Conservation (phyloP, 2,888 invertebrate species). For the Agrochola lychnidis region DNA sequence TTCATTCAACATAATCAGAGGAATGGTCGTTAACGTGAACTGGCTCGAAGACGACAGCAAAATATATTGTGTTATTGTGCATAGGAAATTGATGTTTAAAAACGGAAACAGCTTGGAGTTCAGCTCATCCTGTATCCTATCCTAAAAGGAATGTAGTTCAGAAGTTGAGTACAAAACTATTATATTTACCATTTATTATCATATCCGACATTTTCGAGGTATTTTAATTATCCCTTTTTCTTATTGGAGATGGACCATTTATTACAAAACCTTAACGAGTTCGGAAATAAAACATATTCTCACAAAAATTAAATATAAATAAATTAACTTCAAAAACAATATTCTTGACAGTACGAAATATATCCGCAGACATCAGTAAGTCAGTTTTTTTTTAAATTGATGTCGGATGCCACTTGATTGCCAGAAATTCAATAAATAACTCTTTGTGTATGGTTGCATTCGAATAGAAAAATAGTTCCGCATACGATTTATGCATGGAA, state of each 20-base stretch:
- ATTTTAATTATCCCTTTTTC: slow-evolving; percentile 26
- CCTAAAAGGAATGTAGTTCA: not conserved
- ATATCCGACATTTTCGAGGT: slow-evolving; percentile 83
- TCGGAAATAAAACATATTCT: slow-evolving; percentile 35
- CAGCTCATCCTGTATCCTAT: not conserved
- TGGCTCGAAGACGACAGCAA: not conserved
- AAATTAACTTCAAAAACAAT: slow-evolving; percentile 40
- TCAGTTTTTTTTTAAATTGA: slow-evolving; percentile 20
- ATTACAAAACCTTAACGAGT: slow-evolving; percentile 14
- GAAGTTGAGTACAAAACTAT: not conserved
- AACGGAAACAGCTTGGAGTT: not conserved
- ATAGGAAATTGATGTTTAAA: not conserved
- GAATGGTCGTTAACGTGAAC: not conserved
- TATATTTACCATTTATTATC: slow-evolving; percentile 86
- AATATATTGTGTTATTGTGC: not conserved
- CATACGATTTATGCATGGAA: no score
- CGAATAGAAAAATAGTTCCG: not conserved
- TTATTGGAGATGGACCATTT: slow-evolving; percentile 28
- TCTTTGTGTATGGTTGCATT: not conserved
- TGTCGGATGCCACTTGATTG: slow-evolving; percentile 19
- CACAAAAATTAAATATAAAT: slow-evolving; percentile 36
- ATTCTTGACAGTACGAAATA: slow-evolving; percentile 38
- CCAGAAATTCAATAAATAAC: slow-evolving; percentile 18
- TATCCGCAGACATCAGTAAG: slow-evolving; percentile 12
- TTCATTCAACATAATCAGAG: not conserved